Base-by-base conservation (phyloP, 2,888 invertebrate genomes). In the Busseola fusca region DNA sequence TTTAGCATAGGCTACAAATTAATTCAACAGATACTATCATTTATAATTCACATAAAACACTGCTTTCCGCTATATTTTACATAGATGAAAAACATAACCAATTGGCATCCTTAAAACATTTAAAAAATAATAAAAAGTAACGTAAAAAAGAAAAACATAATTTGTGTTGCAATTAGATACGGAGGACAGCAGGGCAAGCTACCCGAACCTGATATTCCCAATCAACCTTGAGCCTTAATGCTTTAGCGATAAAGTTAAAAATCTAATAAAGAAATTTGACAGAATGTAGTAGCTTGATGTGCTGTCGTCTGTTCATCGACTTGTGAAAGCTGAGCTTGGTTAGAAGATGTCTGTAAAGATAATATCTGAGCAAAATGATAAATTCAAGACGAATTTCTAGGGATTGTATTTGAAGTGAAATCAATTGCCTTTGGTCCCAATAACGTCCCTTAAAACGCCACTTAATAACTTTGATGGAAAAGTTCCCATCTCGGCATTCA, bases 391-490 rank as follows among this genome's bases (percentile, higher is more conserved):
- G 60, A 78, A 64, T 57, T 64, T 63, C 42, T 64, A 21, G 52
- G 34, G 64, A 69, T 73, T 42, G n/a, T 66, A 56, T 64, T 69
- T 67, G 42, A 69, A 66, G 34, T 69, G 58, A 72, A 76, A 64
- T 74, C 69, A 67, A 78, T 78, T 75, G 58, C 76, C 69, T 69
- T 69, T 71, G 69, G 57, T 69, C 58, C 58, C 52, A 72, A 71
- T 54, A 63, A 52, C 71, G 56, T 62, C 70, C 56, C 62, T 68
- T 64, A 69, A 50, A 50, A 59, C 54, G 54, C 74, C 65, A 82
- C 71, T 82, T 76, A 72, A 64, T 82, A 72, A 83, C 68, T 76
- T 74, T 68, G 62, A 72, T 71, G 50, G 64, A 67, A 76, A 75
- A 76, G 65, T 74, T 71, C 37, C 40, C 60, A 67, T 77, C 70